phyloP scores from a whole-genome alignment of 1,140 invertebrate species.

The Meloidogyne chitwoodi region DNA sequence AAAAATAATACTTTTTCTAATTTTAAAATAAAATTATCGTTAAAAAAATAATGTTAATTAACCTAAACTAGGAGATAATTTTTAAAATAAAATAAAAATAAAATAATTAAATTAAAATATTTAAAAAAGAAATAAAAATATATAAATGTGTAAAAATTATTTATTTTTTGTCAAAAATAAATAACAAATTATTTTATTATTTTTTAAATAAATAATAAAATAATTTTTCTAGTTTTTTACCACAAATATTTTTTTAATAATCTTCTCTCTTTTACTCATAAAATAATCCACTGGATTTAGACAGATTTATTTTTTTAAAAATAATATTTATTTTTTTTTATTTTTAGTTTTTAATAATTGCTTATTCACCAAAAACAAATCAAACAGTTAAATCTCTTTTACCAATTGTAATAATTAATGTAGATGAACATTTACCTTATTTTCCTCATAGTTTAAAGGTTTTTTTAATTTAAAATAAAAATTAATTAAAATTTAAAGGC shows the following conservation, averaged over 20 bases:
- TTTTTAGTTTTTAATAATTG: conserved; percentile 9
- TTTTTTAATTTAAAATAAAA: neutral
- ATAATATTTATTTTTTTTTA: neutral
- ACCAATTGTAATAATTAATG: conserved; percentile 29
- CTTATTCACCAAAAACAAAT: conserved; percentile 1
- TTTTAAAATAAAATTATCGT: no score
- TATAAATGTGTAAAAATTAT: no score
- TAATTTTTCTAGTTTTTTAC: no score
- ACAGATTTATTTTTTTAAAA: neutral
- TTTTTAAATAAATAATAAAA: no score
- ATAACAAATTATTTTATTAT: no score
- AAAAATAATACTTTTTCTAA: no score
- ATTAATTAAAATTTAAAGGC: neutral
- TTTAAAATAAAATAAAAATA: no score
- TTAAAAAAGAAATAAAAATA: no score
- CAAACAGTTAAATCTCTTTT: conserved; percentile 17
- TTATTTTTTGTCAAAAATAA: no score
- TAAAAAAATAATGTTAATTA: no score
- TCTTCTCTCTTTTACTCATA: neutral
- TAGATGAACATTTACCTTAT: conserved; percentile 33
- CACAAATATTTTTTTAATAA: neutral
- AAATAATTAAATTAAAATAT: no score
- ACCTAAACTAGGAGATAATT: no score
- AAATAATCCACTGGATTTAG: neutral
- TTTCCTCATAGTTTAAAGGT: conserved; percentile 27